Evolutionary conservation across 2,888 invertebrate genomes (phyloP), one percentile per base, ranked within the genome.

Genomic region (Dichetophora obliterata): DNA sequence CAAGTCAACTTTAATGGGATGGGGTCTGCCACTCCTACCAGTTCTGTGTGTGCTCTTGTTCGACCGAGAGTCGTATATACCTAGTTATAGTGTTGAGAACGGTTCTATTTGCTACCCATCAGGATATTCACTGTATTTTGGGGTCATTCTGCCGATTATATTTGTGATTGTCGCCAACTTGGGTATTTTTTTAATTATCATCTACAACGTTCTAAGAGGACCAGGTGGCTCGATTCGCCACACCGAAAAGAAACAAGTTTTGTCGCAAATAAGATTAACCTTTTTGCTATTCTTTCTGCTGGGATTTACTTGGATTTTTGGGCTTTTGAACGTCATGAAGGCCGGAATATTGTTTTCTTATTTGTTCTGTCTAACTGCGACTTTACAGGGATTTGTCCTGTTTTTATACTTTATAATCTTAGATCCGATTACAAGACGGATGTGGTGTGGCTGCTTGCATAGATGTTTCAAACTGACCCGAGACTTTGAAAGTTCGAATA

Each of bases 231-330:
- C 91, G 79, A 88, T 90, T 79, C 90, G 91, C 76, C 85, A 85
- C 43, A 85, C 84, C 5, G 84, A 86, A 11, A 85, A 81, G 22
- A 81, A 79, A 16, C 75, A 82, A 14, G 71, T 84, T 8, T 83
- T 90, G 11, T 90, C 91, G 6, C 92, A 92, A 81, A 85, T 92
- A 19, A 88, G 92, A 59, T 83, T 92, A 11, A 91, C 91, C 0
- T 87, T 92, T 70, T 88, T 92, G 78, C 85, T 92, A 75, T 92
- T 92, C 84, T 92, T 92, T 81, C 86, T 92, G 52, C 84, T 92
- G n/a, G 92, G 92, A 3, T 87, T 92, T 14, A 91, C 92, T 0
- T 92, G 92, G 92, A 86, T 91, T 71, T 92, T 92, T 84, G 92
- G 92, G 2, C 85, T 92, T 63, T 86, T 92, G 81, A 91, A 91